phyloP scores from a whole-genome alignment of 2,888 invertebrate species.

The Brachypalpus laphriformis region DNA sequence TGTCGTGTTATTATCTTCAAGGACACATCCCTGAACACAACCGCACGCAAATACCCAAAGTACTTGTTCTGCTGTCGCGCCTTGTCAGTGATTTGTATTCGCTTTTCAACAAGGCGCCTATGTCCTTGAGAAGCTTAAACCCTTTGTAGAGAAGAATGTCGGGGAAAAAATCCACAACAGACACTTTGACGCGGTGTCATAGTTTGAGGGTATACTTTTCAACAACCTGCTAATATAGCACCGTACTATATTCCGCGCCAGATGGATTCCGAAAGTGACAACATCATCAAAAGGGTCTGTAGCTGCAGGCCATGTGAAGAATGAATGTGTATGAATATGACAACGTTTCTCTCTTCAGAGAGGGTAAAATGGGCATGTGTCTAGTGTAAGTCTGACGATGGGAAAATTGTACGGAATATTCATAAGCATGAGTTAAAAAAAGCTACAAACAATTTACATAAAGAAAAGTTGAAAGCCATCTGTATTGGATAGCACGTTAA shows the following conservation, averaged over 20 bases:
- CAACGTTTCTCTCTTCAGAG: slow-evolving; percentile 16
- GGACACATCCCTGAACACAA: slow-evolving; percentile 8
- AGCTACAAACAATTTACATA: no score
- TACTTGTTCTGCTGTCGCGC: slow-evolving; percentile 40
- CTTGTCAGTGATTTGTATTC: slow-evolving; percentile 44
- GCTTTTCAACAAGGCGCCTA: slow-evolving; percentile 24
- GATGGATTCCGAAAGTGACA: slow-evolving; percentile 61
- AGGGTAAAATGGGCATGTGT: slow-evolving; percentile 25
- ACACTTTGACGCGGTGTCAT: slow-evolving; percentile 53
- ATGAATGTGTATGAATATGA: slow-evolving; percentile 39
- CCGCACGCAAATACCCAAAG: slow-evolving; percentile 27
- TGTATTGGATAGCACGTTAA: no score
- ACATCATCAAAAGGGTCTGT: slow-evolving; percentile 54
- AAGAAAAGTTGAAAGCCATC: no score
- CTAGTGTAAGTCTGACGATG: slow-evolving; percentile 50
- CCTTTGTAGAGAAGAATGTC: slow-evolving; percentile 21
- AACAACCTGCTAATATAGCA: slow-evolving; percentile 57
- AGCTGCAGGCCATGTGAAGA: slow-evolving; percentile 46
- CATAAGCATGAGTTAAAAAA: slow-evolving; percentile 34
- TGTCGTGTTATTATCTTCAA: not conserved
- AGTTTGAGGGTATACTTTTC: slow-evolving; percentile 58
- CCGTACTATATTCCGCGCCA: slow-evolving; percentile 46
- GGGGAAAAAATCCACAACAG: slow-evolving; percentile 23
- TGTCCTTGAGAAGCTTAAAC: slow-evolving; percentile 42
- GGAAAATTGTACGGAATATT: slow-evolving; percentile 48